Base-by-base conservation (phyloP, 1,140 invertebrate genomes). In the Leptinotarsa undecemlineata region DNA sequence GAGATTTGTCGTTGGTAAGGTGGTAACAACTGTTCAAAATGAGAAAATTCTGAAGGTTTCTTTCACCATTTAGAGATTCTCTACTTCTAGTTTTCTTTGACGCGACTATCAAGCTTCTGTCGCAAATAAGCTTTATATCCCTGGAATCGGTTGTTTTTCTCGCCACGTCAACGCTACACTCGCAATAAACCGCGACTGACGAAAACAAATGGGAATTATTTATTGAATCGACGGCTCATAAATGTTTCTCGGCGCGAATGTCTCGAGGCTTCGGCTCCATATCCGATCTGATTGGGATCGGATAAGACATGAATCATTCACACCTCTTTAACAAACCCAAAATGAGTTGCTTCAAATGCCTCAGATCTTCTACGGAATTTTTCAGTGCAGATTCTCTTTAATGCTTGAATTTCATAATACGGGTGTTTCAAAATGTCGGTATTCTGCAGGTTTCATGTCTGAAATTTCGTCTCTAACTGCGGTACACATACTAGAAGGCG, bases 121-220 rank as follows among this genome's bases (percentile, higher is more conserved):
- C 51, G n/a, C 51, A 57, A 19, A 57, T 57, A 15, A 57, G 51
- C 64, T 67, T 67, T 67, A 67, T 67, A 67, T 67, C 64, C 64
- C 14, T 26, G 23, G 26, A 26, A 67, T 67, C 64, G 33, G 19
- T 67, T 67, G 64, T 67, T 23, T 67, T 67, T 23, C 64, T 67
- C 26, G 26, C 64, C 64, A 67, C 64, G 64, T 67, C 64, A 67
- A 42, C 64, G 13, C 23, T 26, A 42, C 42, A 15, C 8, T 17
- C 64, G 23, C 42, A 33, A 67, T 67, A 67, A 67, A 67, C 42
- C 23, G 17, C 64, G 64, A 23, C 64, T 67, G 64, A 67, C 51
- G 51, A 57, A 57, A 57, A 57, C 17, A 57, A 57, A 57, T 57
- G 64, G 14, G 23, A 33, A 23, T 67, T 42, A 67, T 67, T 67